phyloP scores from a whole-genome alignment of 53 echinoderm and acorn worm genomes.

The Holothuria leucospilota region DNA sequence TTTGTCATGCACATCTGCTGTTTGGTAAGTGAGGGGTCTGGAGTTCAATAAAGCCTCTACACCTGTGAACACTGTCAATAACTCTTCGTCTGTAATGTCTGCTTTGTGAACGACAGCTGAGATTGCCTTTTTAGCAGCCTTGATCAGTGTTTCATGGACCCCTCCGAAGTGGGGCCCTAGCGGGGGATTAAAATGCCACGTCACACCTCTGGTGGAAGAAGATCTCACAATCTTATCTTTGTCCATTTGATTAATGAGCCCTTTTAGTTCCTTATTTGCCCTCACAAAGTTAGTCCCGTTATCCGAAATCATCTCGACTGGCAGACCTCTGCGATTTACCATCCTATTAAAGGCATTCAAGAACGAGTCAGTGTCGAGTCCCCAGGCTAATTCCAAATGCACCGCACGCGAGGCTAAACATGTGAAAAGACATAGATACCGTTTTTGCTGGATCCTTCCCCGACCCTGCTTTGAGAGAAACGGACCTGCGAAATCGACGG shows the following conservation, averaged over 20 bases:
- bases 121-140: constrained; percentile 16
- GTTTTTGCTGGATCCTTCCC: no score
- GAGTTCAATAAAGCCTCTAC: constrained; percentile 29
- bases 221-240: background rate
- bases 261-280: background rate
- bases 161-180: no score
- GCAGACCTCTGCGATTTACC: no score
- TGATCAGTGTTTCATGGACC: no score
- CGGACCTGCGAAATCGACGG: background rate
- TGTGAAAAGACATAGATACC: no score
- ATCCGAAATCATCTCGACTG: constrained; percentile 26
- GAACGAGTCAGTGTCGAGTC: no score
- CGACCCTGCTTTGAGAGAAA: no score
- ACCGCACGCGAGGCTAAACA: no score
- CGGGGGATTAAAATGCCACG: constrained; percentile 45
- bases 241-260: background rate
- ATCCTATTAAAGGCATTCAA: background rate
- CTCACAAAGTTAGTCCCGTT: constrained; percentile 24
- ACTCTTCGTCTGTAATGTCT: no score
- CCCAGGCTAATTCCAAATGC: no score
- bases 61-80: background rate
- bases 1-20: constrained; percentile 26
- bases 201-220: background rate
- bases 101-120: background rate
- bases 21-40: constrained; percentile 32